Percentiles rank a stretch among this genome's conserved stretches.
Conservation (phyloP, 2,113 vertebrate genomes). For the cat (Felis catus) region F.catus_Fca126_mat1.0 CM031420.1:92198001-92198500, state of each 20-base stretch:
- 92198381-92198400: background rate
- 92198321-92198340: background rate
- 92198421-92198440: background rate
- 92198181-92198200: background rate
- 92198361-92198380: background rate
- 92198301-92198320: constrained; percentile 16
- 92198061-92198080: background rate
- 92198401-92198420: background rate
- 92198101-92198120: background rate
- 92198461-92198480: background rate
- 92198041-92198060: background rate
- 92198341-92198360: background rate
- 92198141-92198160: background rate
- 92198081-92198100: background rate
- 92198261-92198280: background rate
- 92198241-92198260: background rate
- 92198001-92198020: background rate
- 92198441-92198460: background rate
- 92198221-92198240: background rate
- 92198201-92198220: background rate
- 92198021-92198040: background rate
- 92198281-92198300: background rate
- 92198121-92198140: background rate
- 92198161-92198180: constrained; percentile 11
- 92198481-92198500: background rate